phyloP scores from a whole-genome alignment of 2,888 invertebrate genomes.

The Drosophila lutescens region DNA sequence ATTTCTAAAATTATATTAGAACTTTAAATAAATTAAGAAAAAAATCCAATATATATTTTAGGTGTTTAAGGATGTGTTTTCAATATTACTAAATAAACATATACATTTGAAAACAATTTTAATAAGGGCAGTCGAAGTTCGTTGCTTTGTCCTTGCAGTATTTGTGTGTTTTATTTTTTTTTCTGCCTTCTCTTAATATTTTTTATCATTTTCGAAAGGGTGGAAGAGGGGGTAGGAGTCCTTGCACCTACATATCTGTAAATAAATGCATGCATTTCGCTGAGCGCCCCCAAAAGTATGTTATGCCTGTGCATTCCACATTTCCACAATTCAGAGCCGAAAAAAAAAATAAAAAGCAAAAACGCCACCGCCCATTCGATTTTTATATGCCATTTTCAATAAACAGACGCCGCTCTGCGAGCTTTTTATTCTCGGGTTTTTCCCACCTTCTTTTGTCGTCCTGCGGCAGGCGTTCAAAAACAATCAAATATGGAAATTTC shows the following conservation, averaged over 20 bases:
- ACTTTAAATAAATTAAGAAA: too few species aligned
- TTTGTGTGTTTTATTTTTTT: neutral
- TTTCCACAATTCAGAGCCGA: constrained; percentile 18
- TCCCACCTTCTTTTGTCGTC: constrained; percentile 21
- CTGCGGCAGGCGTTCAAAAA: constrained; percentile 59
- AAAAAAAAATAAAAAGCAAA: constrained; percentile 3
- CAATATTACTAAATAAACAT: too few species aligned
- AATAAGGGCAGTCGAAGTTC: neutral
- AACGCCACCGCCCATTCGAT: constrained; percentile 42
- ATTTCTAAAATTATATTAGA: too few species aligned
- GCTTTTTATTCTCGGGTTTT: neutral
- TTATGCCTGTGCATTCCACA: constrained; percentile 25
- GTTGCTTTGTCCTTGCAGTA: neutral
- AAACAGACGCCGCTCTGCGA: constrained; percentile 55
- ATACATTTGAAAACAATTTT: neutral
- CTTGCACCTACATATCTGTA: constrained; percentile 27
- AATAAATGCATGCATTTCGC: constrained; percentile 36
- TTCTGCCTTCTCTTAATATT: constrained; percentile 16
- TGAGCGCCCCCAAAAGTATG: constrained; percentile 28
- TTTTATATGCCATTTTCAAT: constrained; percentile 70
- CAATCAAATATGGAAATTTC: constrained; percentile 77
- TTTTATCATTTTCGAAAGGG: constrained; percentile 12
- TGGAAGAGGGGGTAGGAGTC: neutral
- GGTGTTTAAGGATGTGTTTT: too few species aligned
- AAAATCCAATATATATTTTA: too few species aligned